A percentile compares a stretch with the other conserved stretches of the same genome.
Evolutionary conservation across 2,113 vertebrate genomes (phyloP).

Genomic region (Prochilodus magdalenae): DNA sequence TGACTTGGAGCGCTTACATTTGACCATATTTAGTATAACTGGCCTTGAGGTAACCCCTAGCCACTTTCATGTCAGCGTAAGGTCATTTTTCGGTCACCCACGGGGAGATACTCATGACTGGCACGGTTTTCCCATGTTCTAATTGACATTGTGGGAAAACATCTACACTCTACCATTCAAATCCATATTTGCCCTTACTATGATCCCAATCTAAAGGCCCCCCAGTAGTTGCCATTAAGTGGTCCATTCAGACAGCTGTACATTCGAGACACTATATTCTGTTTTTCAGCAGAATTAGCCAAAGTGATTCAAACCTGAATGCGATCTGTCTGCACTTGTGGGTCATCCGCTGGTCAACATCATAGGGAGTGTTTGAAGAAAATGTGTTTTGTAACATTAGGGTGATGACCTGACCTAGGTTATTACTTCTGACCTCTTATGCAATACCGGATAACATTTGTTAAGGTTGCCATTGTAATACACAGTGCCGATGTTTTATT

Average conservation of each 20-base stretch:
- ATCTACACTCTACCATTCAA: constrained; percentile 30
- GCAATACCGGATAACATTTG: constrained; percentile 11
- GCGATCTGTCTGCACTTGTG: constrained; percentile 10
- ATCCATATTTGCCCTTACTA: constrained; percentile 36
- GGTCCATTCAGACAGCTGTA: constrained; percentile 23
- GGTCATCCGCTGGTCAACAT: constrained; percentile 26
- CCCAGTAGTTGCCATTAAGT: background rate
- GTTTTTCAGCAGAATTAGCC: constrained; percentile 9
- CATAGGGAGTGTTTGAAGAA: background rate
- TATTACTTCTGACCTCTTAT: constrained; percentile 35
- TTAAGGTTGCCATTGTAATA: constrained; percentile 7
- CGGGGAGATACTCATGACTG: constrained; percentile 25
- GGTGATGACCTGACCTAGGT: constrained; percentile 28
- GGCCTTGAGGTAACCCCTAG: constrained; percentile 21
- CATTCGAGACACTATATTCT: background rate
- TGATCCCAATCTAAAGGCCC: constrained; percentile 30
- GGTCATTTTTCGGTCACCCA: constrained; percentile 46
- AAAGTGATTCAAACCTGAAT: background rate
- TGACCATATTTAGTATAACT: constrained; percentile 8
- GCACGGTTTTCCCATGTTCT: constrained; percentile 9
- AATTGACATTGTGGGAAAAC: constrained; percentile 34
- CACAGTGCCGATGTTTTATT: background rate
- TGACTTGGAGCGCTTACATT: background rate
- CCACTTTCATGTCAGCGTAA: background rate
- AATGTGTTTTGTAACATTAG: constrained; percentile 20